Evolutionary conservation across 1,140 invertebrate species (phyloP).

Genomic region (Drosophila nasuta): DNA sequence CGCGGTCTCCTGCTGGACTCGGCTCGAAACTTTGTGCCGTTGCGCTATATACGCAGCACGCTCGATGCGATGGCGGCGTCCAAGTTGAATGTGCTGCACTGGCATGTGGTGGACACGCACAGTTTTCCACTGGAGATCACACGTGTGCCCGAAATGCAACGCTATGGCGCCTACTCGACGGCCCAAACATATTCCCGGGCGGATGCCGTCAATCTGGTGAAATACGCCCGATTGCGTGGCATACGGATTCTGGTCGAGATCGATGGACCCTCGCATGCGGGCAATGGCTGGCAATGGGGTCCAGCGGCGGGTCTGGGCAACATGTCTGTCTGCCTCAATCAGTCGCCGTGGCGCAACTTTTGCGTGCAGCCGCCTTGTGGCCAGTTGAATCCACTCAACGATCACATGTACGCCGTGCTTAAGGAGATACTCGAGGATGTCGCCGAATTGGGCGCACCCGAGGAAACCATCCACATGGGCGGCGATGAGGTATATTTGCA

Average conservation of each 20-base stretch:
- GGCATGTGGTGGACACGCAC: constrained; percentile 94
- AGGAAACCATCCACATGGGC: constrained; percentile 91
- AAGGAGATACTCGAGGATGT: constrained; percentile 90
- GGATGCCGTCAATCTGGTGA: constrained; percentile 89
- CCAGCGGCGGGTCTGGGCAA: constrained; percentile 88
- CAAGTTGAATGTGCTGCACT: constrained; percentile 94
- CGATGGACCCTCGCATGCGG: constrained; percentile 93
- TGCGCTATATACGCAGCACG: constrained; percentile 88
- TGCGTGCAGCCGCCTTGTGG: constrained; percentile 95
- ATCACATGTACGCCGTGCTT: constrained; percentile 89
- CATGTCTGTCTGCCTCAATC: constrained; percentile 90
- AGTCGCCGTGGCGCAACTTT: constrained; percentile 89
- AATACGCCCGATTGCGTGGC: constrained; percentile 90
- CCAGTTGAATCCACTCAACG: constrained; percentile 93
- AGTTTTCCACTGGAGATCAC: constrained; percentile 92
- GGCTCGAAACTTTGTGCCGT: constrained; percentile 90
- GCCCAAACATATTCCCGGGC: constrained; percentile 89
- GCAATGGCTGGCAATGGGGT: constrained; percentile 93
- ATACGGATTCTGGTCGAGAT: constrained; percentile 92
- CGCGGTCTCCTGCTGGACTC: constrained; percentile 91
- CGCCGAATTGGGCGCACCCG: constrained; percentile 86
- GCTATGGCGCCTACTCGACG: constrained; percentile 89
- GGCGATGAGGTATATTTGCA: constrained; percentile 92
- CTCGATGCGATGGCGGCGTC: constrained; percentile 92
- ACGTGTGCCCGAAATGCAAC: constrained; percentile 90